These are phyloP conservation scores for Allolobophora icterica DNA, from an alignment of 2,888 invertebrate species.

Conservation along the genomic window DNA sequence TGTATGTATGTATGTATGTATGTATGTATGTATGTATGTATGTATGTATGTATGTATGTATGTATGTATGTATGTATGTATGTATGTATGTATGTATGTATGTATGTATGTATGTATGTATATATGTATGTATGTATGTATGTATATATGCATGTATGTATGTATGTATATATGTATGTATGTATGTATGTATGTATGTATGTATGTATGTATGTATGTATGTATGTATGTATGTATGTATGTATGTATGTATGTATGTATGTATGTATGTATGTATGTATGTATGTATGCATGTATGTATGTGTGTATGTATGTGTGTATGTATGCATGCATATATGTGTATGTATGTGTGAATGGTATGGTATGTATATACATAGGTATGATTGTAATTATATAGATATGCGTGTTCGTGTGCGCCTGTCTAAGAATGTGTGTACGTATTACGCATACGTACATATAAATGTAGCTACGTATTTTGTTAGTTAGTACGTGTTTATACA, in stretches of 20 bases:
- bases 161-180: neutral
- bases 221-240: no score
- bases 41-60: neutral
- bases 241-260: no score
- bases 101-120: neutral
- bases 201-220: no score
- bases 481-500: neutral
- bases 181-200: neutral
- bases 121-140: neutral
- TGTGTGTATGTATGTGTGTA: neutral
- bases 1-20: neutral
- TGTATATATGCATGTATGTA: neutral
- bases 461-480: no score
- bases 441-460: no score
- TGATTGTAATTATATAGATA: no score
- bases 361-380: neutral
- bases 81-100: neutral
- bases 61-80: neutral
- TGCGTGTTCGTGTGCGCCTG: no score
- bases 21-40: neutral
- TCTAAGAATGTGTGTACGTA: no score
- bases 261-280: neutral
- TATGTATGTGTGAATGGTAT: neutral
- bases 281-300: neutral
- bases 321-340: neutral